Evolutionary conservation across 2,113 vertebrate genomes (phyloP), one percentile per base, ranked within the genome.

Genomic region (Pluvianellus socialis): DNA sequence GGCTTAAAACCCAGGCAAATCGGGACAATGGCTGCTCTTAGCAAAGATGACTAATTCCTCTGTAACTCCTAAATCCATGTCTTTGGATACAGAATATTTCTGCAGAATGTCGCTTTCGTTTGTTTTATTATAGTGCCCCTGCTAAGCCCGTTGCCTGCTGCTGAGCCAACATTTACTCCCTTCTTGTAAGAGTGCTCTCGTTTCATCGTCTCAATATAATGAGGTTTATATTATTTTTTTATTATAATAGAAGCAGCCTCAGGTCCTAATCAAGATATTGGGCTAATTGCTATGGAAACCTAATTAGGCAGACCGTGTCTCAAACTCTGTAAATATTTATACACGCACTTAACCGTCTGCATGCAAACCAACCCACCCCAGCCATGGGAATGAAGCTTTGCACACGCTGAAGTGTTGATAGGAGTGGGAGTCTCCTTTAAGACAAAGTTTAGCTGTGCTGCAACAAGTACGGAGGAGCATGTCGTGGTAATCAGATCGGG

Each of bases 311-410:
- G 92, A 63, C 92, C 13, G 10, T 86, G 92, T 83, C 66, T 95
- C 88, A 86, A 93, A 93, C 74, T 93, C 93, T 87, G 96, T 95
- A 96, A 97, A 96, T 96, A 96, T 96, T 97, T 96, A 96, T 92
- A 90, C 38, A 33, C 44, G 63, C 82, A 83, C 71, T 95, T 96
- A 95, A 95, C 42, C 0, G 28, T 88, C 82, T 94, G 88, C 10
- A 3, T 88, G 88, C 92, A 96, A 94, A 86, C 45, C 95, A 96
- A 71, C 63, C 77, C 79, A 55, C 50, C 59, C 85, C 74, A 86
- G 95, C 58, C 86, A 83, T 83, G 94, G 90, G 96, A 93, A 92
- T 86, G 88, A 77, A 81, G 88, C 38, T 94, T 4, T 82, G 90
- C 85, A 85, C 74, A 55, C 8, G 90, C 27, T 66, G 14, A 63